Percentiles rank a stretch among this genome's conserved stretches.
phyloP scores from a whole-genome alignment of 2,113 vertebrate species.

The Larimichthys polyactis region DNA sequence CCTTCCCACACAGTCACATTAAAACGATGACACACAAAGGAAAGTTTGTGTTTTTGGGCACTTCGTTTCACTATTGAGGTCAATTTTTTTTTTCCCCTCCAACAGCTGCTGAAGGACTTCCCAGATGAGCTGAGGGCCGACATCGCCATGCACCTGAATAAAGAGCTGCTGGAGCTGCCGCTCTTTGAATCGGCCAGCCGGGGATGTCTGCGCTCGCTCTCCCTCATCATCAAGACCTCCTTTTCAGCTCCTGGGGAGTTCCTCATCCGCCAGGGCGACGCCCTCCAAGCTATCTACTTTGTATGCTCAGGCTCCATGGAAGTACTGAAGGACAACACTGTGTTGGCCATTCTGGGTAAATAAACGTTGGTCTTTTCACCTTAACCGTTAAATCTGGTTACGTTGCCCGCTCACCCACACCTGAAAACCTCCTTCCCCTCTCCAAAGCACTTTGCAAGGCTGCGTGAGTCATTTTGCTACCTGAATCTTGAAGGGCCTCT shows the following conservation, averaged over 20 bases:
- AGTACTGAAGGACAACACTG: slow-evolving; percentile 85
- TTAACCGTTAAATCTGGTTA: too few relatives aligned
- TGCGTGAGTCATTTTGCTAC: slow-evolving; percentile 37
- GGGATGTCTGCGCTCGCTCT: slow-evolving; percentile 85
- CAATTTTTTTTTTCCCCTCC: background rate
- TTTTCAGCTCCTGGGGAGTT: slow-evolving; percentile 85
- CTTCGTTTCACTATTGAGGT: background rate
- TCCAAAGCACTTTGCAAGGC: background rate
- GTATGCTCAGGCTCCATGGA: slow-evolving; percentile 87
- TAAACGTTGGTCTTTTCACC: too few relatives aligned
- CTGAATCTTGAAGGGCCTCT: slow-evolving; percentile 59
- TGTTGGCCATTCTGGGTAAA: slow-evolving; percentile 84
- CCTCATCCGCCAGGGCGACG: slow-evolving; percentile 85
- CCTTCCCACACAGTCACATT: slow-evolving; percentile 53
- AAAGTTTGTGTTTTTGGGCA: background rate
- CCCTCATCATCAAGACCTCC: slow-evolving; percentile 85
- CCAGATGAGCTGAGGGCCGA: slow-evolving; percentile 85
- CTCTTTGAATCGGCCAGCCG: slow-evolving; percentile 86
- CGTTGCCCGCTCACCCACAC: too few relatives aligned
- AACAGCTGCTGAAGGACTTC: slow-evolving; percentile 84
- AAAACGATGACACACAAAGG: slow-evolving; percentile 9
- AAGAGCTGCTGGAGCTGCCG: slow-evolving; percentile 84
- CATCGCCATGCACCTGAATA: slow-evolving; percentile 86
- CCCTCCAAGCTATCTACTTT: slow-evolving; percentile 86
- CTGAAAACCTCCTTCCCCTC: too few relatives aligned